Evolutionary conservation across 2,113 vertebrate genomes (phyloP).

Genomic region (Gobiocypris rarus): DNA sequence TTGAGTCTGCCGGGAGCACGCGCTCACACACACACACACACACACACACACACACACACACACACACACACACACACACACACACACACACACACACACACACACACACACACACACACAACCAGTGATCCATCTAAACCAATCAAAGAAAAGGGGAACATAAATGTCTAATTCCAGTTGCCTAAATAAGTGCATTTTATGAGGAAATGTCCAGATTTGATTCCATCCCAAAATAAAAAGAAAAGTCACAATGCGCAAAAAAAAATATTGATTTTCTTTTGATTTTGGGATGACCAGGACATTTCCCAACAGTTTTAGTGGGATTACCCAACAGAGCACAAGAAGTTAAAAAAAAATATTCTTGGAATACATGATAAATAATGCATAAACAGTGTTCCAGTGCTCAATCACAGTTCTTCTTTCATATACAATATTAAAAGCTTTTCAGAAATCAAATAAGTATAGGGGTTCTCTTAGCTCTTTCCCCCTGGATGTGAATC

Average conservation of each 20-base stretch:
- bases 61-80: conserved; percentile 65
- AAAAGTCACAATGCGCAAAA: background rate
- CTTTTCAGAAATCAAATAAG: conserved; percentile 14
- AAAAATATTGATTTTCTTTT: background rate
- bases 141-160: conserved; percentile 55
- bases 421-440: conserved; percentile 64
- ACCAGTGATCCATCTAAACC: conserved; percentile 21
- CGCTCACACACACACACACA: conserved; percentile 69
- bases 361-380: conserved; percentile 55
- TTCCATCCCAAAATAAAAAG: conserved; percentile 40
- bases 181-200: conserved; percentile 73
- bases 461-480: background rate
- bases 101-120: conserved; percentile 51
- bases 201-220: conserved; percentile 60
- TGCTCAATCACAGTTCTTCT: conserved; percentile 86
- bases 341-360: background rate
- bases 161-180: conserved; percentile 56
- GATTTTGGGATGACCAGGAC: conserved; percentile 58
- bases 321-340: background rate
- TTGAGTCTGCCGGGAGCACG: conserved; percentile 90
- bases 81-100: conserved; percentile 66
- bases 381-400: conserved; percentile 81
- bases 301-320: conserved; percentile 55
- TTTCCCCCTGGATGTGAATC: conserved; percentile 21
- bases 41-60: conserved; percentile 60